Evolutionary conservation across 1,140 invertebrate species (phyloP), one percentile per base, ranked within the genome.

Genomic region (Bombyx mandarina): DNA sequence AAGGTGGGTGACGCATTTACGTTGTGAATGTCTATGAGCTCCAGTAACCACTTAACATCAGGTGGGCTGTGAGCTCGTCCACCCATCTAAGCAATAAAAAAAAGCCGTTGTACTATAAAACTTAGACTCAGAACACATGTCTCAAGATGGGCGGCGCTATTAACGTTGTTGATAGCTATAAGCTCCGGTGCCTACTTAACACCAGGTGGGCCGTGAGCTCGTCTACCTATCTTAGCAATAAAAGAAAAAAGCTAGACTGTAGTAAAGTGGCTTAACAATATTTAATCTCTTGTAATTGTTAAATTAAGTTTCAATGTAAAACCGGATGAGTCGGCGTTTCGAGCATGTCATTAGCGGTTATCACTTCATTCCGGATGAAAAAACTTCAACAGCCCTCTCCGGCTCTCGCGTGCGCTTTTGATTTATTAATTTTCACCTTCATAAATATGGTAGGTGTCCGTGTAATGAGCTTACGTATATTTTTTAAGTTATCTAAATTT

Each of bases 321-420:
- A 64, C 66, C 65, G 71, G 74, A 79, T 86, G 83, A 86, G 77
- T 83, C 73, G 76, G 74, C 81, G 69, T 56, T 74, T 75, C 61
- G 62, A 65, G 70, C 69, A 63, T 65, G 80, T 82, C 83, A 84
- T 86, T 86, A 86, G 80, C 76, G 79, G 82, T 86, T 86, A 86
- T 86, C 83, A 86, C 83, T 86, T 80, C 81, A 86, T 86, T 86
- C 83, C 83, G 75, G 76, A 69, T 86, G 83, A 86, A 84, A 84
- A 86, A 84, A 74, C 73, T 84, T 86, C 77, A 86, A 86, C 82
- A 80, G 73, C 77, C 71, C 81, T 79, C 65, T 64, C 51, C 63
- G 66, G 56, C 64, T 78, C 75, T 79, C 76, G 77, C 74, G 75
- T 82, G 73, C 77, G 69, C 72, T 59, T 74, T 78, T 86, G 83